Evolutionary conservation across 2,888 invertebrate species (phyloP), one percentile per base, ranked within the genome.

Genomic region (Phengaris alcon): DNA sequence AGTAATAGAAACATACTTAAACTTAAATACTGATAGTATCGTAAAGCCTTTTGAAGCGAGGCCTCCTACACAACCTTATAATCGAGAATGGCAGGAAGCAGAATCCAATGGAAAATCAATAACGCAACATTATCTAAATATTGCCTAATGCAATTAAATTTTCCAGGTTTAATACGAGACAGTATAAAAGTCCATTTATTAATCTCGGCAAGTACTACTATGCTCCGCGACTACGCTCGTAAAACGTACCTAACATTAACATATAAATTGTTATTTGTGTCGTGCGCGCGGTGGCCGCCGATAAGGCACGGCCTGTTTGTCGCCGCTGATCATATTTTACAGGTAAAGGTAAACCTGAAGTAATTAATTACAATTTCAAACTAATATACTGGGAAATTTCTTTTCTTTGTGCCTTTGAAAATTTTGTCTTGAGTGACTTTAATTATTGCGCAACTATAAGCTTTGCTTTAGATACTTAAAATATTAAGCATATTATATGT

Each of bases 191-290:
- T 35, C 54, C 72, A 54, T 72, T 72, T 72, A 54, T 72, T 54
- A 72, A 70, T 78, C 75, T 76, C 59, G 55, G 68, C 52, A 69
- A 74, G 77, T 76, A 76, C 76, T 75, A 77, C 76, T 69, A 74
- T 76, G 77, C 69, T 75, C 76, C 73, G 76, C 77, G 75, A 77
- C 75, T 77, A 74, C 76, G 55, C 64, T 68, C 69, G 69, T 74
- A 75, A 70, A 55, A 57, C 77, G 57, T 68, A 59, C 76, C 51
- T 64, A 68, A 44, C 83, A 88, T 88, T 88, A 87, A 84, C 88
- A 88, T 88, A 88, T 82, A 88, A 87, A 88, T 88, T 84, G 86
- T 76, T 84, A 82, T 86, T 85, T 85, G 86, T 79, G 74, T 75
- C 55, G 75, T 74, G 69, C 75, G 79, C 82, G 80, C 77, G 77